A percentile compares a stretch with the other conserved stretches of the same genome.
Conservation (phyloP, 2,888 invertebrate genomes). For the Eugnorisma glareosa region DNA sequence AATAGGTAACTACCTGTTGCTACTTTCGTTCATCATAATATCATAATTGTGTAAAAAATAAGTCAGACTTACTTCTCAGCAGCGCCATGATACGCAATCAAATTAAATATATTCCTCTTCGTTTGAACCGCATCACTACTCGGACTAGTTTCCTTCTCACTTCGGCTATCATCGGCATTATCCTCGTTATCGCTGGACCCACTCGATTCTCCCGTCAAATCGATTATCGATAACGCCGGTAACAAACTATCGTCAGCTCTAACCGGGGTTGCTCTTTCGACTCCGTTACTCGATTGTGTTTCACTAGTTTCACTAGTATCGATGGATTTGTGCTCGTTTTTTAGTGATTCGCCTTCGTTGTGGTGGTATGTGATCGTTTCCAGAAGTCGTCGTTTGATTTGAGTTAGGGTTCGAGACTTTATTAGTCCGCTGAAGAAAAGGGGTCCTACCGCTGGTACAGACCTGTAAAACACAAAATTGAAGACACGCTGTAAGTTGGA, state of each 20-base stretch:
- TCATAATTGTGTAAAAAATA: too few species aligned
- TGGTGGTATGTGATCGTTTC: conserved; percentile 80
- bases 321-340: conserved; percentile 53
- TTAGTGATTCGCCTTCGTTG: conserved; percentile 71
- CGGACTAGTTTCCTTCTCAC: conserved; percentile 54
- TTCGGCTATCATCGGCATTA: conserved; percentile 40
- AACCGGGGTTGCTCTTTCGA: conserved; percentile 49
- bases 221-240: conserved; percentile 75
- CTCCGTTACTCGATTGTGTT: conserved; percentile 50
- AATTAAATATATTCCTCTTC: conserved; percentile 65
- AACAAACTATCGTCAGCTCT: conserved; percentile 70
- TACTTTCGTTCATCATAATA: too few species aligned
- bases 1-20: too few species aligned
- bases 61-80: conserved; percentile 81
- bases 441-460: conserved; percentile 80
- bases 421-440: conserved; percentile 86
- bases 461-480: conserved; percentile 61
- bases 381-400: conserved; percentile 80
- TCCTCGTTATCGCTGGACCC: conserved; percentile 69
- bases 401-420: conserved; percentile 80
- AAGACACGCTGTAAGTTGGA: background rate
- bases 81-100: conserved; percentile 79
- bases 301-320: conserved; percentile 37
- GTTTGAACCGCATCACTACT: conserved; percentile 50
- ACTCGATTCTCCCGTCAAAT: conserved; percentile 76